Percentiles rank a stretch among this genome's conserved stretches.
Evolutionary conservation across 1,140 invertebrate species (phyloP).

Genomic region (Drosophila simulans): DNA sequence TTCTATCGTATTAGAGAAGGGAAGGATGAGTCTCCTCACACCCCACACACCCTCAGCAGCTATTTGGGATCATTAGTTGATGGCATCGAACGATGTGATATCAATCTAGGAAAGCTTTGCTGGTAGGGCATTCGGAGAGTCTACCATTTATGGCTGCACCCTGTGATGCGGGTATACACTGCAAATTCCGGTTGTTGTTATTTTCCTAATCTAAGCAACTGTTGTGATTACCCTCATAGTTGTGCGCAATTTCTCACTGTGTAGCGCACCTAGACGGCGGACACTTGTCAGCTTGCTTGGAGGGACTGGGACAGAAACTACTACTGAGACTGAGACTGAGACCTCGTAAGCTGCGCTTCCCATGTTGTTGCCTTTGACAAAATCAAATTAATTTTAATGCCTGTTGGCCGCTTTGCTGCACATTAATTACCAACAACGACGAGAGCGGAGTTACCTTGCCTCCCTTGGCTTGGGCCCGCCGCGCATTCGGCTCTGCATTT

Average conservation of each 20-base stretch:
- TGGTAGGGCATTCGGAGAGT: slow-evolving; percentile 5
- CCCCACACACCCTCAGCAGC: background rate
- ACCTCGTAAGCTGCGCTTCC: slow-evolving; percentile 28
- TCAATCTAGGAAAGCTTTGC: slow-evolving; percentile 2
- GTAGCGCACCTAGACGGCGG: slow-evolving; percentile 6
- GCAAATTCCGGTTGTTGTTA: no score
- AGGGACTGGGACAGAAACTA: slow-evolving; percentile 18
- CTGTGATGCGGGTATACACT: background rate
- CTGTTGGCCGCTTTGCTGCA: slow-evolving; percentile 38
- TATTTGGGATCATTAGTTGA: slow-evolving; percentile 19
- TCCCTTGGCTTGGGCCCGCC: background rate
- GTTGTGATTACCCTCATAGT: no score
- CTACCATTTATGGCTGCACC: slow-evolving; percentile 2
- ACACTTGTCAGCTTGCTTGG: slow-evolving; percentile 36
- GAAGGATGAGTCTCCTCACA: background rate
- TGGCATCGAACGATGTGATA: slow-evolving; percentile 9
- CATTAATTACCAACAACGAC: slow-evolving; percentile 33
- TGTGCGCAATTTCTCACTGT: slow-evolving; percentile 4
- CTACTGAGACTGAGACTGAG: slow-evolving; percentile 2
- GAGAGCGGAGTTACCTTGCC: background rate
- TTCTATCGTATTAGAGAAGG: background rate
- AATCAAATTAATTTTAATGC: slow-evolving; percentile 55
- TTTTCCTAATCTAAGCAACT: no score
- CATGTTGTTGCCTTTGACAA: slow-evolving; percentile 50
- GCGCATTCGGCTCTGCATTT: slow-evolving; percentile 14